Conservation (phyloP, 2,888 invertebrate species). For the Acheta domesticus region DNA sequence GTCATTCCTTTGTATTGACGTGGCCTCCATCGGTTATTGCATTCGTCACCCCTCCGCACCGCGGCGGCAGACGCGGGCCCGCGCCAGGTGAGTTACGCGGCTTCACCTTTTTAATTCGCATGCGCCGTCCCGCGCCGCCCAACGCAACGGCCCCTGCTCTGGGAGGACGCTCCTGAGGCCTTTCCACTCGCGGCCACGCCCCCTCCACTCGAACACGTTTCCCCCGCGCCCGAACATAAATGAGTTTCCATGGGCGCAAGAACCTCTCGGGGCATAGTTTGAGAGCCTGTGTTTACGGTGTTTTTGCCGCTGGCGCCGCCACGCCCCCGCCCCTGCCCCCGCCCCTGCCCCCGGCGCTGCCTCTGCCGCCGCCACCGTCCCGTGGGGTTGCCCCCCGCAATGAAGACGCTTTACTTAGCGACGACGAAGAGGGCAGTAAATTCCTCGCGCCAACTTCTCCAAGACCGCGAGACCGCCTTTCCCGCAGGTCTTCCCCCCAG, state of each 20-base stretch:
- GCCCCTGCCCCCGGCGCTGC: neutral
- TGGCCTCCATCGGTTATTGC: too few species aligned
- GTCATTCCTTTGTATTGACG: too few species aligned
- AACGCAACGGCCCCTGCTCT: too few species aligned
- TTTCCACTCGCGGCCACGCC: neutral
- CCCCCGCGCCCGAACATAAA: neutral
- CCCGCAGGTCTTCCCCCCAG: too few species aligned
- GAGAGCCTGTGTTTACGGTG: neutral
- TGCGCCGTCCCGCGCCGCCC: too few species aligned
- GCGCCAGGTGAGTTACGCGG: too few species aligned
- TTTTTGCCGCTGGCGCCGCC: conserved; percentile 1
- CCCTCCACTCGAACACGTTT: neutral
- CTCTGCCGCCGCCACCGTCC: neutral
- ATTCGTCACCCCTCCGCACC: too few species aligned
- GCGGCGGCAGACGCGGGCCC: too few species aligned
- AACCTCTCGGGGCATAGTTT: conserved; percentile 6
- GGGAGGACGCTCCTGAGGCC: too few species aligned
- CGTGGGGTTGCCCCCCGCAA: neutral
- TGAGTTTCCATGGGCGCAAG: conserved; percentile 8
- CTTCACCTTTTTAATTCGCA: too few species aligned
- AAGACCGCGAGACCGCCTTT: neutral
- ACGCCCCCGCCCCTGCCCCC: neutral
- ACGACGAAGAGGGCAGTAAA: conserved; percentile 5
- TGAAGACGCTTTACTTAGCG: neutral
- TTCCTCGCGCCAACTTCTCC: neutral